phyloP scores from a whole-genome alignment of 2,113 vertebrate genomes.

The Rhombomys opimus region DNA sequence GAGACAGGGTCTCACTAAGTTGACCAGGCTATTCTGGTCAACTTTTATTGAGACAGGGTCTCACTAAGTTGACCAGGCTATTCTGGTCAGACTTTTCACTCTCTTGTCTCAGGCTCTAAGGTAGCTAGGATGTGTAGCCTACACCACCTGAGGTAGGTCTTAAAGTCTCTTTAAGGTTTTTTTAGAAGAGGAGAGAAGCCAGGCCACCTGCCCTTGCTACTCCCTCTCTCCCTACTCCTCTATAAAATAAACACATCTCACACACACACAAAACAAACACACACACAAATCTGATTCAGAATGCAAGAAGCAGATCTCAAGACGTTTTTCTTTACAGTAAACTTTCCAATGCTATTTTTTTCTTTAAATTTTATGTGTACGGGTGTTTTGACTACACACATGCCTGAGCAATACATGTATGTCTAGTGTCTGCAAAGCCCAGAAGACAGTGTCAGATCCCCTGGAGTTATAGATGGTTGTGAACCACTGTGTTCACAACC shows the following conservation, averaged over 20 bases:
- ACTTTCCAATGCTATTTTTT: slow-evolving; percentile 17
- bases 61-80: background rate
- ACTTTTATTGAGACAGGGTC: background rate
- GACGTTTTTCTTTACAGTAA: background rate
- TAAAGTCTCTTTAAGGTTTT: background rate
- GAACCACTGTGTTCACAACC: background rate
- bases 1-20: background rate
- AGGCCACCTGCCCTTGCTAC: fast-evolving
- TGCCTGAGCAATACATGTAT: background rate
- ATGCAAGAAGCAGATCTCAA: background rate
- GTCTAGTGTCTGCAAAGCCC: background rate
- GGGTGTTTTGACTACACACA: background rate
- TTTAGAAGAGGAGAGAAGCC: background rate
- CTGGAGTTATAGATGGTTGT: background rate
- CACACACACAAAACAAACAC: background rate
- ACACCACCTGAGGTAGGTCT: background rate
- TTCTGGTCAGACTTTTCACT: background rate
- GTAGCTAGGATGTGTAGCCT: background rate
- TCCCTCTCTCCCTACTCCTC: background rate
- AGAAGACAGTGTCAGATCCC: background rate
- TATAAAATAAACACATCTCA: background rate
- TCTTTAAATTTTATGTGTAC: no score
- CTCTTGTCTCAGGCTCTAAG: background rate
- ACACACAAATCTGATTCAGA: background rate
- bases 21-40: no score